Percentiles rank a stretch among this genome's conserved stretches.
Conservation (phyloP, 2,888 invertebrate species). For the Fabriciana adippe region DNA sequence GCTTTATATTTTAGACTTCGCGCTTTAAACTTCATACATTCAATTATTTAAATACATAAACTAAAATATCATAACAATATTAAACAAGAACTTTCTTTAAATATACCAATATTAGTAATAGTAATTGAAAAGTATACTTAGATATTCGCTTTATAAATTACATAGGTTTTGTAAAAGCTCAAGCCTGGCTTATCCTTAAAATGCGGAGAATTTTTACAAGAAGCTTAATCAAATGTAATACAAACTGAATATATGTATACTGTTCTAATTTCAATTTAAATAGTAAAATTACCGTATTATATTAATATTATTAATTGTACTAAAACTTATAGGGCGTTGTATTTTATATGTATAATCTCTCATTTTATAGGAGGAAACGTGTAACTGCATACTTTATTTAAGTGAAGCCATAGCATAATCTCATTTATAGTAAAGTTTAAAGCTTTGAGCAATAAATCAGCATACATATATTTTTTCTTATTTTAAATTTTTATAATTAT, state of each 20-base stretch:
- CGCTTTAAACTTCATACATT: not conserved
- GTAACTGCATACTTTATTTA: constrained; percentile 8
- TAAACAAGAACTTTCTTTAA: no score
- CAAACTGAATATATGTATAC: no score
- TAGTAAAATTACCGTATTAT: no score
- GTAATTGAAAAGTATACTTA: no score
- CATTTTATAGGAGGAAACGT: not conserved
- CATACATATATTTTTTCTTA: not conserved
- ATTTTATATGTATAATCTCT: not conserved
- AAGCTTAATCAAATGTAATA: no score
- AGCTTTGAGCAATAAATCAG: constrained; percentile 8
- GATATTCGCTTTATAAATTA: no score
- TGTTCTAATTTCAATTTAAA: no score
- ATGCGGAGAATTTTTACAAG: no score
- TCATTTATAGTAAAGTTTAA: constrained; percentile 14
- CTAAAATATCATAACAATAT: not conserved
- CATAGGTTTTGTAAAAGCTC: no score
- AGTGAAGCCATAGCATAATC: constrained; percentile 15
- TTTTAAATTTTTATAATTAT: not conserved
- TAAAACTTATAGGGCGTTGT: no score
- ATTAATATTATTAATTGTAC: no score
- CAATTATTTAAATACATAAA: not conserved
- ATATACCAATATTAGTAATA: not conserved
- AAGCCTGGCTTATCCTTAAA: no score
- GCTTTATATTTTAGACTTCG: not conserved